A percentile compares a stretch with the other conserved stretches of the same genome.
Evolutionary conservation across 2,888 invertebrate genomes (phyloP).

Genomic region (Stenolophus ochropezus): DNA sequence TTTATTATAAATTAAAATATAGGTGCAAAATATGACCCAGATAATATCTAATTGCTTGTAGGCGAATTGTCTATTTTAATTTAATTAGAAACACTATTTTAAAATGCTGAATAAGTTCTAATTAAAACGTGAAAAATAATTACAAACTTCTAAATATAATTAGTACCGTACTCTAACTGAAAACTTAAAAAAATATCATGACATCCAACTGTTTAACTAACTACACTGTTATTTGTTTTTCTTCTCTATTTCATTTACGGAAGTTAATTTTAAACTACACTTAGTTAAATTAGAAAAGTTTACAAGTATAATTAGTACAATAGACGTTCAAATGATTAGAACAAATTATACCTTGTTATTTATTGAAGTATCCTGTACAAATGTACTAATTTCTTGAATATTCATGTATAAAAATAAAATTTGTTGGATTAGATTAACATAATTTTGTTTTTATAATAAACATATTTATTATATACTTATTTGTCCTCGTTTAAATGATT

Average conservation of each 20-base stretch:
- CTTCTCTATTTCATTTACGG: neutral
- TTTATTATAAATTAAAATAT: too few relatives aligned
- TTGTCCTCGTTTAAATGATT: too few relatives aligned
- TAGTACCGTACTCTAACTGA: neutral
- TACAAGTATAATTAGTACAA: neutral
- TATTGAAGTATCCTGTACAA: too few relatives aligned
- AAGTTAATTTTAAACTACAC: neutral
- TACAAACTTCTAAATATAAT: neutral
- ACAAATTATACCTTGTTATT: neutral
- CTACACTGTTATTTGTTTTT: neutral
- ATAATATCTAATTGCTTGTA: too few relatives aligned
- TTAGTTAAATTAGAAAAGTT: neutral
- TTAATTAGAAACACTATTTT: neutral
- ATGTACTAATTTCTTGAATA: too few relatives aligned
- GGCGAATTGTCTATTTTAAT: neutral
- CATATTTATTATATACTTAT: too few relatives aligned
- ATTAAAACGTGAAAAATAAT: neutral
- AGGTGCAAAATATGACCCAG: too few relatives aligned
- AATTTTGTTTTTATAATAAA: too few relatives aligned
- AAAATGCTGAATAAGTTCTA: neutral
- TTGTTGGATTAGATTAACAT: too few relatives aligned
- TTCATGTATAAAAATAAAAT: too few relatives aligned
- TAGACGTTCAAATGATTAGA: neutral
- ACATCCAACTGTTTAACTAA: neutral
- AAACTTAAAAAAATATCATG: neutral